Conservation (phyloP, 2,888 invertebrate genomes). For the Merodon equestris region DNA sequence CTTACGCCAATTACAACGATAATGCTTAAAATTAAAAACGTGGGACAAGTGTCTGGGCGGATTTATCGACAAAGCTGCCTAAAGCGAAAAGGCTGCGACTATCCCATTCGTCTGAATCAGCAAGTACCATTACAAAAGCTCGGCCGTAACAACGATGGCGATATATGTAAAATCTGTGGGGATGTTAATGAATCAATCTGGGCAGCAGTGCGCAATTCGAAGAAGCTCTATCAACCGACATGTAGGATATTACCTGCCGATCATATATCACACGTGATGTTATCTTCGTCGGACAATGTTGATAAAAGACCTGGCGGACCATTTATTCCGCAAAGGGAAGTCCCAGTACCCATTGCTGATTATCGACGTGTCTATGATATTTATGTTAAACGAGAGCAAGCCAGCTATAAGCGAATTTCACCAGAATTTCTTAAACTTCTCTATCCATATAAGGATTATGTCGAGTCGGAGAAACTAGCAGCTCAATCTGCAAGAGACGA, state of each 20-base stretch:
- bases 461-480: background rate
- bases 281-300: background rate
- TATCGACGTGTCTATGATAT: background rate
- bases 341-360: background rate
- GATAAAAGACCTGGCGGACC: background rate
- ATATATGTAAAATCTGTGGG: background rate
- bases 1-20: background rate
- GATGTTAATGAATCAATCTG: conserved; percentile 24
- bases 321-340: background rate
- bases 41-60: background rate
- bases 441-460: conserved; percentile 21
- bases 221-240: background rate
- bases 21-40: conserved; percentile 1
- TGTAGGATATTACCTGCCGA: no score
- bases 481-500: no score
- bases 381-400: background rate
- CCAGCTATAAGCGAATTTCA: conserved; percentile 47
- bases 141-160: background rate
- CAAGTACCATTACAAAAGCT: conserved; percentile 3
- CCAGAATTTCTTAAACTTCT: conserved; percentile 47
- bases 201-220: conserved; percentile 3
- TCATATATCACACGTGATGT: background rate
- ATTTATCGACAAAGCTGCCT: background rate
- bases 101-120: background rate
- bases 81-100: no score